phyloP scores from a whole-genome alignment of 1,140 invertebrate genomes.

The Drosophila orena region DNA sequence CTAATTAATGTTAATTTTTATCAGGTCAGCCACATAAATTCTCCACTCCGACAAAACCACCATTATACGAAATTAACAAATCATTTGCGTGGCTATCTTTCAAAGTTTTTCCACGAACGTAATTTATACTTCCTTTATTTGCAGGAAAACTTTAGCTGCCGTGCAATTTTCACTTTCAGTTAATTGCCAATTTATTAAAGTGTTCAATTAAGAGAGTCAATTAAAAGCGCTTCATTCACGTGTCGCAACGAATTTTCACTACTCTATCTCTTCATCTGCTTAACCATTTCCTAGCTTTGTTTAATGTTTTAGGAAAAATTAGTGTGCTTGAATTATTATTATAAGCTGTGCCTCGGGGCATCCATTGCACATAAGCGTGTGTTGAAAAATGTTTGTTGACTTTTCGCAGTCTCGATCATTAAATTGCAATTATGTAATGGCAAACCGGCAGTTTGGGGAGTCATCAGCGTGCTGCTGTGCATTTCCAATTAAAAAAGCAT shows the following conservation, averaged over 20 bases:
- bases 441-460: slow-evolving; percentile 14
- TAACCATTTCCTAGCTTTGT: no score
- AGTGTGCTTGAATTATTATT: not conserved
- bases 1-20: slow-evolving; percentile 76
- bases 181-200: slow-evolving; percentile 57
- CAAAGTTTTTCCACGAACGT: slow-evolving; percentile 17
- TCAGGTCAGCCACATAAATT: slow-evolving; percentile 50
- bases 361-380: slow-evolving; percentile 1
- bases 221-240: not conserved
- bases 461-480: slow-evolving; percentile 27
- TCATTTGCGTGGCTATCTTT: slow-evolving; percentile 51
- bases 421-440: slow-evolving; percentile 69
- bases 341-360: not conserved
- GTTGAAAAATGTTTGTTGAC: slow-evolving; percentile 36
- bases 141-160: slow-evolving; percentile 8
- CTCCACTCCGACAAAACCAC: slow-evolving; percentile 48
- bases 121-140: slow-evolving; percentile 19
- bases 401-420: slow-evolving; percentile 38
- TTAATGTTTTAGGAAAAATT: not conserved
- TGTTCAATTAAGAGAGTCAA: slow-evolving; percentile 39
- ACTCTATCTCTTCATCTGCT: not conserved
- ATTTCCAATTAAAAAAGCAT: slow-evolving; percentile 67
- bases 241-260: not conserved
- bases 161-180: slow-evolving; percentile 26
- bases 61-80: slow-evolving; percentile 53